Evolutionary conservation across 2,797 vertebrate species (phyloP), one percentile per base, ranked within the genome.

Genomic region (Cuniculus paca): DNA sequence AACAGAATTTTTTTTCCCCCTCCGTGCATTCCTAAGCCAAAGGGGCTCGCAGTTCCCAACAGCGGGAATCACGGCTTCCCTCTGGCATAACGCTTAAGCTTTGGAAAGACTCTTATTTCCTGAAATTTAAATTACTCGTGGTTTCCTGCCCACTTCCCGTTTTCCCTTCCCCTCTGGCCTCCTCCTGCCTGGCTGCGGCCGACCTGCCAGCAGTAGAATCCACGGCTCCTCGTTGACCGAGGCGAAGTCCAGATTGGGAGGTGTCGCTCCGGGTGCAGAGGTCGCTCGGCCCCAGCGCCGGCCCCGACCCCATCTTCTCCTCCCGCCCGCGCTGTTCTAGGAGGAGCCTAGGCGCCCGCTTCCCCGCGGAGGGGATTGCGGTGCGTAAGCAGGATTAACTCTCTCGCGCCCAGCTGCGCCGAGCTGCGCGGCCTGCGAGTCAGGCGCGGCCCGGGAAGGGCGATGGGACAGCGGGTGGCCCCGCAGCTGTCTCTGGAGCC

Each of bases 371-470:
- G 87, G 87, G 94, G 96, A 97, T 81, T 85, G 95, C 77, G 90
- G 81, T 54, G 95, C 90, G 85, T 96, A 95, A 95, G 74, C 96
- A 92, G 82, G 93, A 77, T 98, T 97, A 98, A 97, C 97, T 91
- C 97, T 80, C 94, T 97, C 92, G n/a, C 45, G 54, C 70, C 97
- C 95, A n/a, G 90, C 80, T 2, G 65, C 42, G 60, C 86, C 0
- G 88, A 56, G 56, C 90, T 8, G 63, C 0, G 42, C n/a, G 78
- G 95, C 83, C 97, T 86, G 82, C 52, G 3, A 81, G 93, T 54
- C 17, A 61, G 36, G 61, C 77, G 63, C 83, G 0, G 79, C 88
- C 1, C 0, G 0, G 36, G n/a, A 7, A 39, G 61, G 96, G 91
- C 88, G 24, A 90, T 96, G 96, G 86, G 84, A 84, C 36, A 12